Evolutionary conservation across 2,888 invertebrate genomes (phyloP).

Genomic region (Cosmopolites sordidus): DNA sequence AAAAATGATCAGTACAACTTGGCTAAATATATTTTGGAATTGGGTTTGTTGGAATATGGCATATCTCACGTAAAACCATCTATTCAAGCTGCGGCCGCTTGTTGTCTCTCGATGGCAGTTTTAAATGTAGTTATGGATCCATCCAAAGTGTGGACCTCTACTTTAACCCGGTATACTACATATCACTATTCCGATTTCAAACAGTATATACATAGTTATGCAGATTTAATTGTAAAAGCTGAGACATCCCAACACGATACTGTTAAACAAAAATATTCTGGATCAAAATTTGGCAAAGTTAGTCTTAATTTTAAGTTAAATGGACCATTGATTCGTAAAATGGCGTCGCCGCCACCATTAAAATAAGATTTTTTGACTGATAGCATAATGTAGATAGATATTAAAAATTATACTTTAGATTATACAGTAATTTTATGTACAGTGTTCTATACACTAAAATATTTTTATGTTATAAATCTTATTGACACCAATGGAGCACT

Average conservation of each 20-base stretch:
- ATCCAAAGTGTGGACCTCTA: constrained; percentile 65
- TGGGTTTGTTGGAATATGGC: constrained; percentile 74
- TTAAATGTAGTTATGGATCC: constrained; percentile 52
- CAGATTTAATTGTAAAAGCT: constrained; percentile 63
- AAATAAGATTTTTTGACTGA: neutral
- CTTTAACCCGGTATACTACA: constrained; percentile 70
- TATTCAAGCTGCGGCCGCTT: constrained; percentile 73
- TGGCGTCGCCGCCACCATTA: neutral
- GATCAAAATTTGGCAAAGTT: constrained; percentile 59
- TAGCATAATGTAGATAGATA: neutral
- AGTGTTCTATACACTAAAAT: neutral
- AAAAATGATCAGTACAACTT: constrained; percentile 47
- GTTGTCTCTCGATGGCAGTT: constrained; percentile 63
- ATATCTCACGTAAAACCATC: constrained; percentile 79
- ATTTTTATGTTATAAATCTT: no score
- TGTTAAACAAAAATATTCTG: constrained; percentile 64
- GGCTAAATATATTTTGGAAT: constrained; percentile 88
- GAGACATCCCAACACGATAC: constrained; percentile 67
- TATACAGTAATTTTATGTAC: neutral
- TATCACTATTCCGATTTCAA: constrained; percentile 67
- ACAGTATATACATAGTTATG: constrained; percentile 65
- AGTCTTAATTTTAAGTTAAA: constrained; percentile 61
- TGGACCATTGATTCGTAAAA: constrained; percentile 40
- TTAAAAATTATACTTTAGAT: neutral
- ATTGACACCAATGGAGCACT: no score